Conservation (phyloP, 2,113 vertebrate genomes). For the Aldabrachelys gigantea region DNA sequence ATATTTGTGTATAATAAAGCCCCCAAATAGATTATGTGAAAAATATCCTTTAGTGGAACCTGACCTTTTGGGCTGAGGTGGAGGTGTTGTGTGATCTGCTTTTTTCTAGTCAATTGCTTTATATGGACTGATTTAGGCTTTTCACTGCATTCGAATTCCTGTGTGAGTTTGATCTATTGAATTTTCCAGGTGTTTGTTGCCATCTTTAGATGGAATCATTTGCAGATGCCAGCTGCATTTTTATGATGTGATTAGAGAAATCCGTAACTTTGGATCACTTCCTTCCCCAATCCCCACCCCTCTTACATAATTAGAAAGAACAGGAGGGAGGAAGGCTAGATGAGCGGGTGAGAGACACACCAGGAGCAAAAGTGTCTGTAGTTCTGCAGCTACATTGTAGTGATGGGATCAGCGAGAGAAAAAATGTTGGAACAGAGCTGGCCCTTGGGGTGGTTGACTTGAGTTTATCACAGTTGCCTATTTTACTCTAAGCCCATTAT, state of each 20-base stretch:
- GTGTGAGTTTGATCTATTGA: background rate
- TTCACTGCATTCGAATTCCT: background rate
- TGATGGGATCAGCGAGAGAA: rapidly evolving
- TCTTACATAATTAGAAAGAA: background rate
- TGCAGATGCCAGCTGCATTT: background rate
- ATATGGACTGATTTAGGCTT: background rate
- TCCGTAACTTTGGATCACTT: background rate
- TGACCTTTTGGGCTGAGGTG: background rate
- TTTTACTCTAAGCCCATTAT: background rate
- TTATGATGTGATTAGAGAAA: background rate
- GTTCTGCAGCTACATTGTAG: background rate
- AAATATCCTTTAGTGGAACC: background rate
- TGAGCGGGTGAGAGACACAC: background rate
- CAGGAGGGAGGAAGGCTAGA: rapidly evolving
- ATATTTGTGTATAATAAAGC: background rate
- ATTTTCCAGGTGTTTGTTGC: background rate
- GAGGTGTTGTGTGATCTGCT: background rate
- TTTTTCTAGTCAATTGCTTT: background rate
- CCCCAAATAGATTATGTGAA: background rate
- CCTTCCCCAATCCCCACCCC: background rate
- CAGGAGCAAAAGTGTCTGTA: background rate
- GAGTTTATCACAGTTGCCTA: background rate
- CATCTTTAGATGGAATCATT: background rate
- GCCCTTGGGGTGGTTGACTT: background rate
- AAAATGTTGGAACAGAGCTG: background rate